These are phyloP conservation scores for Meandrina meandrites DNA, from an alignment of 92 coral and sea anemone genomes.

Conservation along the genomic window DNA sequence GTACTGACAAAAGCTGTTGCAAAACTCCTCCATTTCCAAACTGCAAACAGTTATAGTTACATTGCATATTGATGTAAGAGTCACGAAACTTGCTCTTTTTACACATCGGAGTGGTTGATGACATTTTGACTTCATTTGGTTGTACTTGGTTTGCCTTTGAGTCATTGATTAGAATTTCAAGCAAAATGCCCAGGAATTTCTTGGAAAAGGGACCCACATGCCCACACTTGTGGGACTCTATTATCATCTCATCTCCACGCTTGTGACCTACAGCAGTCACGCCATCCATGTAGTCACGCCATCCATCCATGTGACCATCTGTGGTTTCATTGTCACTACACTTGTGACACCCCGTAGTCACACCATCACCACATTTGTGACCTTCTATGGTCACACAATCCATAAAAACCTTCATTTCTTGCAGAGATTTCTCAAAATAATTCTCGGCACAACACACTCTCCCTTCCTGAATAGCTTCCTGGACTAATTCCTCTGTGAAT, in stretches of 20 bases:
- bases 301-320: background rate
- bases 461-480: conserved; percentile 18
- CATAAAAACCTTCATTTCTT: background rate
- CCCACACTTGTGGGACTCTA: conserved; percentile 48
- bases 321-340: background rate
- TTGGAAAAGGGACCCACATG: conserved; percentile 49
- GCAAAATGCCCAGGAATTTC: conserved; percentile 60
- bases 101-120: conserved; percentile 10
- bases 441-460: conserved; percentile 45
- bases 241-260: background rate
- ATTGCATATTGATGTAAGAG: background rate
- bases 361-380: background rate
- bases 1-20: conserved; percentile 63
- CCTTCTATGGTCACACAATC: background rate
- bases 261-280: background rate
- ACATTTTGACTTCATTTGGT: background rate
- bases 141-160: conserved; percentile 40
- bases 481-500: conserved; percentile 71
- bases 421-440: conserved; percentile 52
- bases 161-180: conserved; percentile 81
- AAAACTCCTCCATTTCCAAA: conserved; percentile 86
- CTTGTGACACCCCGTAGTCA: background rate
- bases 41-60: background rate
- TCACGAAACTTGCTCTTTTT: conserved; percentile 16
- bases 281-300: conserved; percentile 4